Evolutionary conservation across 2,113 vertebrate genomes (phyloP).

Genomic region (Poeciliopsis occidentalis): DNA sequence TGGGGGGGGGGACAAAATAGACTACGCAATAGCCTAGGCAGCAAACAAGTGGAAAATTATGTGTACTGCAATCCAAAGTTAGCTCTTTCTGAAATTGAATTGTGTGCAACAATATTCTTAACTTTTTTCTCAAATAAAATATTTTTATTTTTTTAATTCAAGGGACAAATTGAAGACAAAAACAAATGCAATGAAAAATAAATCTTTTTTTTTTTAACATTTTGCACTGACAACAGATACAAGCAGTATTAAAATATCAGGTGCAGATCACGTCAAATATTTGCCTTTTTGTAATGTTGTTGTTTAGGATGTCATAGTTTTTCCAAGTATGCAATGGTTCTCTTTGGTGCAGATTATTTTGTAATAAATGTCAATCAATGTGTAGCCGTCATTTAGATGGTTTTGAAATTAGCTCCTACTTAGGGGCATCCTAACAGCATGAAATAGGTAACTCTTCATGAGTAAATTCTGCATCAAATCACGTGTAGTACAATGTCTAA

Average conservation of each 20-base stretch:
- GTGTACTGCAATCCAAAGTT: slow-evolving; percentile 25
- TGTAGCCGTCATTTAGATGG: not conserved
- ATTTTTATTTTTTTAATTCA: not conserved
- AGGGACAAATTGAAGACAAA: not conserved
- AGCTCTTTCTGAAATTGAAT: not conserved
- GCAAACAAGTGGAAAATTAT: slow-evolving; percentile 34
- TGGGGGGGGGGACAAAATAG: slow-evolving; percentile 42
- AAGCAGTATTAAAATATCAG: not conserved
- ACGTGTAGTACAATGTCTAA: not conserved
- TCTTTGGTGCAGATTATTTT: not conserved
- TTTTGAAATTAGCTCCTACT: no score
- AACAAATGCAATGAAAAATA: not conserved
- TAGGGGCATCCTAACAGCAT: no score
- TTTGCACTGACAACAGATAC: not conserved
- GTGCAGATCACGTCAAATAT: not conserved
- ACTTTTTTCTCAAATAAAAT: not conserved
- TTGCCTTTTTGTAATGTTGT: not conserved
- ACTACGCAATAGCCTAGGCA: slow-evolving; percentile 38
- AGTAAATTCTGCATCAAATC: not conserved
- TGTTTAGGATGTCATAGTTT: not conserved
- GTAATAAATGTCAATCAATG: not conserved
- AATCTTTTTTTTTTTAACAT: not conserved
- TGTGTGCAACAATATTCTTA: not conserved
- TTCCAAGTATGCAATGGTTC: not conserved
- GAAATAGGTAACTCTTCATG: not conserved